Percentiles rank a stretch among this genome's conserved stretches.
These are phyloP conservation scores for Papilio protenor DNA, from an alignment of 2,888 invertebrate species.

Conservation along the genomic window DNA sequence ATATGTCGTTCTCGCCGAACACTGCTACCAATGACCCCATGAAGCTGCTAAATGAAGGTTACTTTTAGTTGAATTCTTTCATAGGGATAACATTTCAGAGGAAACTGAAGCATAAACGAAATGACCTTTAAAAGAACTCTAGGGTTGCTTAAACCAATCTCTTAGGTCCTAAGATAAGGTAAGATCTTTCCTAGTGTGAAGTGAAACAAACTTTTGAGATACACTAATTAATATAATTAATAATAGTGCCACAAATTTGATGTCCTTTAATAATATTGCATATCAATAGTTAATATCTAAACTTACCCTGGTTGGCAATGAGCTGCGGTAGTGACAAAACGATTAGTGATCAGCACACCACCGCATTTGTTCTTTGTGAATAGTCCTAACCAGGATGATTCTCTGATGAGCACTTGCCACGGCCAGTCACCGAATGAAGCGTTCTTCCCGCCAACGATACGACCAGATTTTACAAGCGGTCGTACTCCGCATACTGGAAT, in stretches of 20 bases:
- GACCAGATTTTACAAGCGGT: constrained; percentile 90
- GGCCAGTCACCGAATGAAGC: constrained; percentile 95
- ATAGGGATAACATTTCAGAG: not conserved
- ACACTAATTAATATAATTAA: no score
- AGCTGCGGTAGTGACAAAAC: constrained; percentile 95
- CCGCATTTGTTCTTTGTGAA: constrained; percentile 98
- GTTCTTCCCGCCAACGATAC: constrained; percentile 96
- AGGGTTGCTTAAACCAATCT: not conserved
- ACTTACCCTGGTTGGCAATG: constrained; percentile 97
- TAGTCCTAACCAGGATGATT: constrained; percentile 96
- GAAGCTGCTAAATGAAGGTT: constrained; percentile 83
- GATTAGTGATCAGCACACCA: constrained; percentile 94
- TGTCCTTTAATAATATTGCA: no score
- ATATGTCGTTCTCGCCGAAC: constrained; percentile 95
- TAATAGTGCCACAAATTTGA: no score
- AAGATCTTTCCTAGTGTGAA: no score
- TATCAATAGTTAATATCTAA: not conserved
- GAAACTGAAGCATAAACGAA: not conserved
- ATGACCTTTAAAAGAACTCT: not conserved
- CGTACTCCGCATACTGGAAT: constrained; percentile 94
- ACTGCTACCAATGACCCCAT: constrained; percentile 95
- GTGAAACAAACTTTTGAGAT: no score
- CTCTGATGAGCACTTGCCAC: constrained; percentile 96
- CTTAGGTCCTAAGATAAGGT: not conserved
- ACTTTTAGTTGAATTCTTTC: constrained; percentile 14